Base-by-base conservation (phyloP, 2,797 vertebrate species). In the Sebastolobus altivelis region DNA sequence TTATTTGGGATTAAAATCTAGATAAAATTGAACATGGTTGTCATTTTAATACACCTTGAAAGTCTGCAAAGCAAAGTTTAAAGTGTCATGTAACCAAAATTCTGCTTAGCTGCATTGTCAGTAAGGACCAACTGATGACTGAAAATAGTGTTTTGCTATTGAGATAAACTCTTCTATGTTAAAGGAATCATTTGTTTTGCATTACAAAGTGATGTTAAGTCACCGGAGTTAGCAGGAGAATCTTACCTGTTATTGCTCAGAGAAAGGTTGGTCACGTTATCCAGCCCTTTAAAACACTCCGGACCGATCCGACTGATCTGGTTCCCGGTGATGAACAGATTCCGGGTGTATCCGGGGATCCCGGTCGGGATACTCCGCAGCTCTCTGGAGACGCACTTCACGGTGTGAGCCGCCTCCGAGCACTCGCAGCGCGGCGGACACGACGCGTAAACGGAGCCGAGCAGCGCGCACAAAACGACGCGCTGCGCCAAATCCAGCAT, bases 371-470 rank as follows among this genome's bases (percentile, higher is more conserved):
- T 12, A 2, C 81, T 82, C 38, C 85, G 88, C 81, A 97, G 91
- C 20, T 96, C 94, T 82, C 95, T 96, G 75, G 93, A 95, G 38
- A 96, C 95, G 63, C 96, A 96, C 91, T 96, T 96, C 5, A 97
- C 95, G 1, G 96, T 96, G 40, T 93, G 93, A 29, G 96, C 96
- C 59, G 95, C 93, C 89, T 96, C 96, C 0, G 95, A 96, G 35
- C 96, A 96, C 90, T 96, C 96, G 73, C 96, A 96, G 77, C 94
- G 91, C 31, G 79, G 77, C 0, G 96, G 96, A 43, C 96, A 96
- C 59, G 86, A 65, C 62, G 92, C 89, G 81, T 55, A 83, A 10
- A 88, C 79, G 43, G 81, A 90, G 63, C 85, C 80, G 65, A 95
- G 75, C 62, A 95, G 90, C 79, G 89, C 88, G 81, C 88, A 93